Base-by-base conservation (phyloP, 2,888 invertebrate genomes). In the Amiota communis region DNA sequence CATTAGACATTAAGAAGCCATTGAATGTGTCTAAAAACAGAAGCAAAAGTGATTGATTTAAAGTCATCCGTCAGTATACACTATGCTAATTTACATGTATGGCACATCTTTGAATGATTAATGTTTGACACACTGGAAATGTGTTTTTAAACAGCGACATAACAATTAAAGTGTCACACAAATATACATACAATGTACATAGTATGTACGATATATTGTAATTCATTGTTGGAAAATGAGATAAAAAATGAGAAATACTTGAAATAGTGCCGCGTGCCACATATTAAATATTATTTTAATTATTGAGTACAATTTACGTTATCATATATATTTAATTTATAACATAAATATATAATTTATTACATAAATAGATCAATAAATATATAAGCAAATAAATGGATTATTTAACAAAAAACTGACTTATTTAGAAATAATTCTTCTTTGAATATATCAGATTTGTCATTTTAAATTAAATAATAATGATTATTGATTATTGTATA, bases 71-170 rank as follows among this genome's bases (percentile, higher is more conserved):
- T 36, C 36, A 36, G 36, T 36, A 0, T 36, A 6, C 49, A 68
- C 53, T 2, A n/a, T 11, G 23, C 20, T 23, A 49, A 68, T 68
- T 68, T 68, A 53, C 20, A 68, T 68, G 51, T 48, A 15, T 53
- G 20, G 53, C 67, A 13, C 67, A 68, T 68, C 67, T 68, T 23
- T 12, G 23, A 51, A 51, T 68, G 67, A 68, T 68, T 68, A 68
- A 68, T 68, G 51, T 20, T 11, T 20, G 67, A 13, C 67, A 17
- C 48, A 49, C 11, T 15, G 9, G 17, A 48, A 65, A 48, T 48
- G 48, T 65, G 12, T 49, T 4, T 17, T 59, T 20, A 20, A 15
- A 17, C 17, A 59, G 59, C 3, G 36, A 36, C 36, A 36, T 36
- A 36, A 36, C 36, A 36, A 36, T 36, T 36, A 6, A 4, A 36